Percentiles rank a stretch among this genome's conserved stretches.
phyloP scores from a whole-genome alignment of 2,113 vertebrate species.

The Bos javanicus region DNA sequence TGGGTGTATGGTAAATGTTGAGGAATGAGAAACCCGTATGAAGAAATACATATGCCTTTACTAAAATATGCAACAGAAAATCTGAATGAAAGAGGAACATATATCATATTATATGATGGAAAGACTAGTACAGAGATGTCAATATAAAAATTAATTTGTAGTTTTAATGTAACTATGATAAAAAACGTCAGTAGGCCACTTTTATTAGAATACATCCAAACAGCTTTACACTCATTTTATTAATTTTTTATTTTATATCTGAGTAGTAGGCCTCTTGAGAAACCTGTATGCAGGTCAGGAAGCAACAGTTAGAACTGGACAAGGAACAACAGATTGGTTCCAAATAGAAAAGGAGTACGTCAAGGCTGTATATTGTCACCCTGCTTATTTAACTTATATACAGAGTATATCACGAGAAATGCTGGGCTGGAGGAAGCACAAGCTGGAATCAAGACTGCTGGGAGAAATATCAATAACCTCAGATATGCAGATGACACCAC shows the following conservation, averaged over 20 bases:
- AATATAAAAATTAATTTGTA: neutral
- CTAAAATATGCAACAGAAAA: neutral
- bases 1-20: neutral
- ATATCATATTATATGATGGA: neutral
- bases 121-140: neutral
- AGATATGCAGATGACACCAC: neutral
- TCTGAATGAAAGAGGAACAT: neutral
- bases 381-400: neutral
- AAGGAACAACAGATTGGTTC: neutral
- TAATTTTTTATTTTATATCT: neutral
- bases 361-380: neutral
- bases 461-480: neutral
- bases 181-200: neutral
- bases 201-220: slow-evolving; percentile 18
- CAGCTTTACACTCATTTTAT: neutral
- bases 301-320: neutral
- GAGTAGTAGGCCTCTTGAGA: neutral
- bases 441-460: neutral
- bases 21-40: neutral
- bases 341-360: neutral
- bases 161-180: neutral
- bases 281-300: neutral
- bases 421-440: neutral
- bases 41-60: neutral
- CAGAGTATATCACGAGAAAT: neutral